Conservation (phyloP, 2,113 vertebrate species). For the Hymenochirus boettgeri region DNA sequence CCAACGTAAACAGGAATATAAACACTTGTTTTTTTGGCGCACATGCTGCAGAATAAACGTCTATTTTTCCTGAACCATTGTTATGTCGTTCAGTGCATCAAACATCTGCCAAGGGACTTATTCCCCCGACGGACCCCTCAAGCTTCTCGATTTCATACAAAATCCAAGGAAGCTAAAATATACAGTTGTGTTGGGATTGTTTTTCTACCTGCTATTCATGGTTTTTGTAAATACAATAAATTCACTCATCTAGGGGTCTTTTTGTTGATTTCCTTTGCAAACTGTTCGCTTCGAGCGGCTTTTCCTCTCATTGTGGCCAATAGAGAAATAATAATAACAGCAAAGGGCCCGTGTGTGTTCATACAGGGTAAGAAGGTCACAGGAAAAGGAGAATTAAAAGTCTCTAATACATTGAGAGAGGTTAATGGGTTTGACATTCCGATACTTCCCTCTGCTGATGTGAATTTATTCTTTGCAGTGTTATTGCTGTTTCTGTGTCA, state of each 20-base stretch:
- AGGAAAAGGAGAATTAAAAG: no score
- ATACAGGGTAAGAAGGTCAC: no score
- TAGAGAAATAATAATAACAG: constrained; percentile 9
- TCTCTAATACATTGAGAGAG: no score
- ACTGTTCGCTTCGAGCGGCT: background rate
- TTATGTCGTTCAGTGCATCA: constrained; percentile 12
- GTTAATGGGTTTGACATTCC: no score
- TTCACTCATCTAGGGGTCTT: no score
- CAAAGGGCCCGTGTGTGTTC: constrained; percentile 8
- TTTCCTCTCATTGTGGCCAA: constrained; percentile 34
- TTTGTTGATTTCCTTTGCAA: no score
- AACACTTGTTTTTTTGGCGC: constrained; percentile 23
- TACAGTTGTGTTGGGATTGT: background rate
- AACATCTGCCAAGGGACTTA: constrained; percentile 12
- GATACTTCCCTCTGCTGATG: no score
- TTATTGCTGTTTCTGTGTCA: no score
- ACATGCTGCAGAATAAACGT: constrained; percentile 19
- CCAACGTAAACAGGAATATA: constrained; percentile 32
- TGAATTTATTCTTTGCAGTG: no score
- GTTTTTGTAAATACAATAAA: constrained; percentile 2
- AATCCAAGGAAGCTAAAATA: background rate
- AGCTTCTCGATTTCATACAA: no score
- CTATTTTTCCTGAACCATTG: constrained; percentile 25
- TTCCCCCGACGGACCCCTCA: no score
- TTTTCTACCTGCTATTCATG: background rate